Base-by-base conservation (phyloP, 2,888 invertebrate genomes). In the Himalopsyche tibetana region DNA sequence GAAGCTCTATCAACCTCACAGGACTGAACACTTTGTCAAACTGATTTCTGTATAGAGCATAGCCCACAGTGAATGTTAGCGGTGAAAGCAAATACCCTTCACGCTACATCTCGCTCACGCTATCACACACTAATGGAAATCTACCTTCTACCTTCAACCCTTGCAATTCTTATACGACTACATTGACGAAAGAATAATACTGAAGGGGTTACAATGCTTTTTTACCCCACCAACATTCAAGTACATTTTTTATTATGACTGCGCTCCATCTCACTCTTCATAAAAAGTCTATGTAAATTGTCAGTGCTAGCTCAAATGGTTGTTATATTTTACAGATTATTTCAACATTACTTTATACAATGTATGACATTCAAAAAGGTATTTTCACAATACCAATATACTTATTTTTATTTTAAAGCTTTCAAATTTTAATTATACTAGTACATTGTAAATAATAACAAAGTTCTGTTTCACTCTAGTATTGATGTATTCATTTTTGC, bases 401-500 rank as follows among this genome's bases (percentile, higher is more conserved):
- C 5, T 17, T 56, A 28, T 28, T 56, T 56, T 17, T 56, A 19
- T 63, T 19, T 19, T 63, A 63, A 19, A 28, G 63, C 28, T 74
- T 74, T 36, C 11, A 28, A 36, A 36, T 69, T 69, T 1, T 74
- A 74, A 12, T 38, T 38, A 74, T 38, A 74, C 3, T 51, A 51
- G 15, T 51, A 15, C 12, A 15, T 51, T 45, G 12, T 51, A n/a
- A 28, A 28, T 38, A 12, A 15, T 36, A 36, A 51, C 8, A 51
- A 79, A 55, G 69, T 15, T 45, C 19, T 56, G 84, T 84, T 63
- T 81, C 84, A 19, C 55, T 84, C 80, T 28, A 5, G 38, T 5
- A 74, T 74, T 12, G 12, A 38, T 36, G 12, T 74, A 74, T 36
- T 28, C 74, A 74, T 15, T 74, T 74, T 80, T 92, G 91, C 85